Evolutionary conservation across 2,797 vertebrate genomes (phyloP), one percentile per base, ranked within the genome.

Genomic region (Garrulus glandarius): DNA sequence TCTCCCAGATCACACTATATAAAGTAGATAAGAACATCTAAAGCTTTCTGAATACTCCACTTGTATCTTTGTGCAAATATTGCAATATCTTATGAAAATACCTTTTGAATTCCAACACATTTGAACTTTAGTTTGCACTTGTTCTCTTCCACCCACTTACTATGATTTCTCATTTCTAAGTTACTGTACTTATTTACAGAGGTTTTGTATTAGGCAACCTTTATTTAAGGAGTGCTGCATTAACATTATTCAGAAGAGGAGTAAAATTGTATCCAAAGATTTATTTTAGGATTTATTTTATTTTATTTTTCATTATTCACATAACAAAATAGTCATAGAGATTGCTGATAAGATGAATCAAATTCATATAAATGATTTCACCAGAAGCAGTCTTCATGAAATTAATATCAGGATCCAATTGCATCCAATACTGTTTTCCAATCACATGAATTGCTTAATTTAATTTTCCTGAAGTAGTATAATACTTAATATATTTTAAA

Each of bases 31-130:
- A 84, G 76, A 93, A 72, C 50, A 88, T 53, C 34, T 86, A 82
- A 86, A 90, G 32, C 56, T 88, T 88, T 92, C 59, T 67, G 32
- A 70, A 81, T 34, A 39, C 32, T 91, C 39, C 41, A 60, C 64
- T 77, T 85, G 13, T 67, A 50, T 65, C 59, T 94, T 87, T 96
- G 70, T 92, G 70, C 87, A 96, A 96, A 94, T 94, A 95, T 64
- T 94, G 59, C 70, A 70, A 36, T 76, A 82, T 16, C 56, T 78
- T 84, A 44, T 16, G 74, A 92, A 92, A 94, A 90, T 53, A 74
- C 57, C 11, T 86, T 82, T 79, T 74, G 55, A 91, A 92, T 94
- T 86, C 30, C 69, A 88, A 10, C 18, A 72, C 29, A 36, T 81
- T 78, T 84, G 87, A 93, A 56, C 83, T 90, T 61, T 30, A 16